A percentile compares a stretch with the other conserved stretches of the same genome.
These are phyloP conservation scores for Leptinotarsa juncta DNA, from an alignment of 2,888 invertebrate species.

Conservation along the genomic window DNA sequence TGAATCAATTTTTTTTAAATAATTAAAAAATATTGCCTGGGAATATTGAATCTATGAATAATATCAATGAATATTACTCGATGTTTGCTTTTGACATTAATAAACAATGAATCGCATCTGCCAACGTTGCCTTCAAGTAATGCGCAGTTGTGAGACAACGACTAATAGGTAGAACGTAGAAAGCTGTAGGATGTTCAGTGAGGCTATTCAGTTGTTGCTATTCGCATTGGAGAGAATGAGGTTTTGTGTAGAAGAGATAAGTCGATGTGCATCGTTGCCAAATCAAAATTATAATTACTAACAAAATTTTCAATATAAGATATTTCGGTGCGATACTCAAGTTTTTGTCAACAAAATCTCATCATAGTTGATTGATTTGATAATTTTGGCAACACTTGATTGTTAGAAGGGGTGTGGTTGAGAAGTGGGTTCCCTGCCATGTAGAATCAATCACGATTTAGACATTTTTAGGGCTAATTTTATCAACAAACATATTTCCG, in stretches of 20 bases:
- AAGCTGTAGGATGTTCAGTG: not conserved
- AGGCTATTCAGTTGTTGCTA: not conserved
- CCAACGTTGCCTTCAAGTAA: constrained; percentile 1
- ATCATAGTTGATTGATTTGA: too few species aligned
- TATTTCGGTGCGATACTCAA: too few species aligned
- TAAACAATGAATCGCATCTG: not conserved
- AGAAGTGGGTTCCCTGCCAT: too few species aligned
- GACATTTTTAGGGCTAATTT: too few species aligned
- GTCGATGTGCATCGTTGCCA: not conserved
- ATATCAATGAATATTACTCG: not conserved
- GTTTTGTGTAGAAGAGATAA: constrained; percentile 4
- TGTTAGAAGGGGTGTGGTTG: too few species aligned
- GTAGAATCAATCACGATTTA: too few species aligned
- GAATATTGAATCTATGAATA: too few species aligned
- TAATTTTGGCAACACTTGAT: too few species aligned
- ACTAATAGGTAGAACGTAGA: constrained; percentile 2
- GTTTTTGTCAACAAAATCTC: too few species aligned
- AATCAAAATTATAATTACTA: not conserved
- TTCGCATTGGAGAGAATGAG: not conserved
- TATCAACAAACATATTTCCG: too few species aligned
- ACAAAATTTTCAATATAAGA: too few species aligned
- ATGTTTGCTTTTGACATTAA: not conserved
- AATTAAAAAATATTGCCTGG: not conserved
- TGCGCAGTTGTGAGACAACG: constrained; percentile 4
- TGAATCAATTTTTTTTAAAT: too few species aligned